A percentile compares a stretch with the other conserved stretches of the same genome.
These are phyloP conservation scores for Trachythela sp. DNA, from an alignment of 64 coral and sea anemone genomes.

Conservation along the genomic window DNA sequence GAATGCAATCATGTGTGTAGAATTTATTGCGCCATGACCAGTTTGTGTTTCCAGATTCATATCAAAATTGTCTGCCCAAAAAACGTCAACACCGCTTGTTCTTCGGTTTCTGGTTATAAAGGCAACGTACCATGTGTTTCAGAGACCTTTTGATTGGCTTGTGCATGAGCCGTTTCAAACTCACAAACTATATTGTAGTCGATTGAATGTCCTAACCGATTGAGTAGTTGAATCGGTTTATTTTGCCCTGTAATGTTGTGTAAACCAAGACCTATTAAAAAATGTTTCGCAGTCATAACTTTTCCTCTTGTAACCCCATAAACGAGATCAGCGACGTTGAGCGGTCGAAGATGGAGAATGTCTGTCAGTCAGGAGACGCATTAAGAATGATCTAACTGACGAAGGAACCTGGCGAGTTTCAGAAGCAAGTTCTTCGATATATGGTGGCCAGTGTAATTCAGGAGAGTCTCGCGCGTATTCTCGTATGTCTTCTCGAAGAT, in stretches of 20 bases:
- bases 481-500: not conserved
- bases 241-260: slow-evolving; percentile 8
- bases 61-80: slow-evolving; percentile 8
- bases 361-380: not conserved
- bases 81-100: not conserved
- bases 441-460: not conserved
- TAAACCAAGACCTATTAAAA: not conserved
- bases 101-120: not conserved
- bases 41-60: not conserved
- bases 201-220: not conserved
- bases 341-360: not conserved
- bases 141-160: not conserved
- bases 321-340: not conserved
- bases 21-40: slow-evolving; percentile 6
- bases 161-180: not conserved
- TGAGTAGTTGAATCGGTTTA: not conserved
- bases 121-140: not conserved
- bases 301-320: not conserved
- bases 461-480: not conserved
- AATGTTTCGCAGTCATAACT: not conserved
- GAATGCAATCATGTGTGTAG: not conserved
- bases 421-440: not conserved
- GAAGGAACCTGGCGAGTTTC: not conserved
- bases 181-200: slow-evolving; percentile 1
- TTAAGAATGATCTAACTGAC: not conserved